Conservation (phyloP, 2,113 vertebrate genomes). For the Megaptera novaeangliae region DNA sequence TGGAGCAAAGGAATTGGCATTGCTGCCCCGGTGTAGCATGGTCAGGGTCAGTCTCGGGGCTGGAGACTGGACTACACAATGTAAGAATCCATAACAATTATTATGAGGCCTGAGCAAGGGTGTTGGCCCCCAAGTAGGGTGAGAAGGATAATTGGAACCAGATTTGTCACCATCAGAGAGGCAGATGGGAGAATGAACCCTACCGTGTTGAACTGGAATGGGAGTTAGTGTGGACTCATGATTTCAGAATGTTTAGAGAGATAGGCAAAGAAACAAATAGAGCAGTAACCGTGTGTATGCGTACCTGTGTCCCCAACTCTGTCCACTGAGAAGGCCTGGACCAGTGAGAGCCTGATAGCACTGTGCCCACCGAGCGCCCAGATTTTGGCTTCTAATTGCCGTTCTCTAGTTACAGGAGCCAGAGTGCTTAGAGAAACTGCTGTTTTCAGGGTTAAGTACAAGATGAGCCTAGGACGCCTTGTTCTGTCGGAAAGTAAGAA, state of each 20-base stretch:
- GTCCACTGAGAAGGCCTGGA: not conserved
- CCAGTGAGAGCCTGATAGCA: not conserved
- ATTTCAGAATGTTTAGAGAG: not conserved
- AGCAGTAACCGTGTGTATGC: not conserved
- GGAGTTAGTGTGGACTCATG: not conserved
- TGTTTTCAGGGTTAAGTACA: not conserved
- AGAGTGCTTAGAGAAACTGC: not conserved
- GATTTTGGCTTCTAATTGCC: not conserved
- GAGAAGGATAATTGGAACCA: not conserved
- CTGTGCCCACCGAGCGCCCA: not conserved
- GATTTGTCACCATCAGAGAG: not conserved
- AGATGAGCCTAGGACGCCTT: not conserved
- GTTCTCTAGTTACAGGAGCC: not conserved
- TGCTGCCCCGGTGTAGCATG: not conserved
- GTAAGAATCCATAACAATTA: not conserved
- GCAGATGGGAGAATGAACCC: not conserved
- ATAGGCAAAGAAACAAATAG: not conserved
- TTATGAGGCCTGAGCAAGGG: not conserved
- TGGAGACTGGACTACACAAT: not conserved
- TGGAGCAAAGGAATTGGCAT: not conserved
- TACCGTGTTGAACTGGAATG: not conserved
- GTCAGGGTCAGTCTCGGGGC: not conserved
- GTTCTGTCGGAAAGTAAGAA: not conserved
- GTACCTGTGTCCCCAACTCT: not conserved
- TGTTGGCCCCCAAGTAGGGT: not conserved